Evolutionary conservation across 2,888 invertebrate genomes (phyloP), one percentile per base, ranked within the genome.

Genomic region (Cetonia aurata): DNA sequence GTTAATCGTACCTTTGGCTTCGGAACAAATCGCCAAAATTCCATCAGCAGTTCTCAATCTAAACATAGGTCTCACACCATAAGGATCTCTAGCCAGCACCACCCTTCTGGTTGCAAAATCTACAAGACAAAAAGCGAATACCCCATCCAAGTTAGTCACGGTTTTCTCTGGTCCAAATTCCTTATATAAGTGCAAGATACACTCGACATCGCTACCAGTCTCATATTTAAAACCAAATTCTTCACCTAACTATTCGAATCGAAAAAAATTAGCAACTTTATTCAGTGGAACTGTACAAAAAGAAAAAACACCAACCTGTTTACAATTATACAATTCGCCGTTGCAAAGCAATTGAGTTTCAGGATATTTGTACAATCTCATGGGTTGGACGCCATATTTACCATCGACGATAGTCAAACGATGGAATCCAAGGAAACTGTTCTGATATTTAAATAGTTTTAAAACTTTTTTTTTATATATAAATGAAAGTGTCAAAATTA

Each of bases 271-370:
- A 57, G 13, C 1, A 6, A 3, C 6, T 12, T 57, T 19, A 25
- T 4, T 25, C 25, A 1, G 15, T n/a, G 10, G 48, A 17, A 10
- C 10, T 33, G 13, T 31, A 10, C 44, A 2, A 41, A 41, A 41
- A 41, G n/a, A 62, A n/a, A n/a, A 13, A 12, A 42, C 55, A 77
- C 77, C 80, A 83, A 89, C 89, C 78, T 86, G 84, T 80, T 89
- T 87, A 79, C 80, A 90, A 86, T 96, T 96, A 85, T 95, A 96
- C 76, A 96, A 90, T 87, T 96, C 96, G 56, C 96, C 96, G 81
- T 96, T 96, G 85, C 93, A 93, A 59, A 92, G 86, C 53, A 93
- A 85, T 74, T 88, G 88, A 65, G 91, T 84, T 72, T 89, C 86
- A 4, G 93, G 92, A 82, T 88, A 91, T 76, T 88, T 84, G 79